Conservation (phyloP, 1,140 invertebrate genomes). For the Doryteuthis pealeii region DNA sequence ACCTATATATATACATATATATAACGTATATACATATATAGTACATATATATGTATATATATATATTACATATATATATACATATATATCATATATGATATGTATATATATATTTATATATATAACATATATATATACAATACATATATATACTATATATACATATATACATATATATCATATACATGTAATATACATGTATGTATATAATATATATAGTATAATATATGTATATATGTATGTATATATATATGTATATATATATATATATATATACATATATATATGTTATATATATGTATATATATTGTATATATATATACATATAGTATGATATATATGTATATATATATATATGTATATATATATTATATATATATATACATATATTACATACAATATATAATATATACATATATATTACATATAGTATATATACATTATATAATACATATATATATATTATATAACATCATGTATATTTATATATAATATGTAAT, state of each 20-base stretch:
- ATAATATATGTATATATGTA: too few species aligned
- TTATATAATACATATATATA: neutral
- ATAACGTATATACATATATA: too few species aligned
- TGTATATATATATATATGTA: neutral
- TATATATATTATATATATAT: neutral
- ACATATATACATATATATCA: slow-evolving; percentile 1
- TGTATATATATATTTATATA: too few species aligned
- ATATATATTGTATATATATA: too few species aligned
- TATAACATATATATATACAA: too few species aligned
- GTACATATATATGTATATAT: slow-evolving; percentile 1
- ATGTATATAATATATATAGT: neutral
- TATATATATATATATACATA: neutral
- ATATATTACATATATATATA: too few species aligned
- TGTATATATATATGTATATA: neutral
- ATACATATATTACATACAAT: too few species aligned
- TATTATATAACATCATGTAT: neutral
- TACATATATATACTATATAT: too few species aligned
- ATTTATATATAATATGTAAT: neutral
- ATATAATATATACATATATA: neutral
- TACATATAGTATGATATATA: neutral
- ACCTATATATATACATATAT: too few species aligned
- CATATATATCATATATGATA: too few species aligned
- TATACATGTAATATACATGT: neutral
- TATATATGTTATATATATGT: too few species aligned
- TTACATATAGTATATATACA: slow-evolving; percentile 4